Percentiles rank a stretch among this genome's conserved stretches.
Evolutionary conservation across 92 coral and sea anemone genomes (phyloP).

Genomic region (Actinostola sp.): DNA sequence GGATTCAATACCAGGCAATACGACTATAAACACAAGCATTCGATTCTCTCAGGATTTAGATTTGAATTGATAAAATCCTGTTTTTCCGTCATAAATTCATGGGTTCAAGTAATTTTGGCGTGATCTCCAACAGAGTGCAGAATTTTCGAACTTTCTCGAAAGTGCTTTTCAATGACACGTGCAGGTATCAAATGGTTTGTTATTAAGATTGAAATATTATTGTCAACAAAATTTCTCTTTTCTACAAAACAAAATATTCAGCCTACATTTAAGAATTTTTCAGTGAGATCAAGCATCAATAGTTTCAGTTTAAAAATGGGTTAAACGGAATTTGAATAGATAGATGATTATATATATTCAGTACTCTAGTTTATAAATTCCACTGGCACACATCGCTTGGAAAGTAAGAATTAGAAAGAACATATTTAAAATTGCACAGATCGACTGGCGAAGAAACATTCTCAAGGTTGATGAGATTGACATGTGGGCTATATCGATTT

Average conservation of each 20-base stretch:
- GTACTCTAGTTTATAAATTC: not conserved
- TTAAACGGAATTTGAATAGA: too few species aligned
- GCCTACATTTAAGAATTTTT: not conserved
- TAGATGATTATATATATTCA: not conserved
- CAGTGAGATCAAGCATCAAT: not conserved
- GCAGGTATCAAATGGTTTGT: conserved; percentile 3
- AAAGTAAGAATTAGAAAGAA: too few species aligned
- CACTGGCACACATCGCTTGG: too few species aligned
- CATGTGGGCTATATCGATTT: too few species aligned
- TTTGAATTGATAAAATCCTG: not conserved
- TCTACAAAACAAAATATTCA: not conserved
- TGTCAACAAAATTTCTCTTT: conserved; percentile 3
- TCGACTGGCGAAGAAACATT: too few species aligned
- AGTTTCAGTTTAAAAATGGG: too few species aligned
- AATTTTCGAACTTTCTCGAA: conserved; percentile 15
- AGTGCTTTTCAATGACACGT: conserved; percentile 8
- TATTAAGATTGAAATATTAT: not conserved
- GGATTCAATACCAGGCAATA: too few species aligned
- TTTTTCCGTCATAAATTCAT: conserved; percentile 3
- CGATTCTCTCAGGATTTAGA: too few species aligned
- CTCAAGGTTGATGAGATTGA: too few species aligned
- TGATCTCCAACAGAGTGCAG: not conserved
- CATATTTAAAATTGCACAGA: too few species aligned
- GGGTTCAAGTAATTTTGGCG: too few species aligned
- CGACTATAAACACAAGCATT: too few species aligned